These are phyloP conservation scores for Threskiornis aethiopicus DNA, from an alignment of 2,797 vertebrate species.

Conservation along the genomic window DNA sequence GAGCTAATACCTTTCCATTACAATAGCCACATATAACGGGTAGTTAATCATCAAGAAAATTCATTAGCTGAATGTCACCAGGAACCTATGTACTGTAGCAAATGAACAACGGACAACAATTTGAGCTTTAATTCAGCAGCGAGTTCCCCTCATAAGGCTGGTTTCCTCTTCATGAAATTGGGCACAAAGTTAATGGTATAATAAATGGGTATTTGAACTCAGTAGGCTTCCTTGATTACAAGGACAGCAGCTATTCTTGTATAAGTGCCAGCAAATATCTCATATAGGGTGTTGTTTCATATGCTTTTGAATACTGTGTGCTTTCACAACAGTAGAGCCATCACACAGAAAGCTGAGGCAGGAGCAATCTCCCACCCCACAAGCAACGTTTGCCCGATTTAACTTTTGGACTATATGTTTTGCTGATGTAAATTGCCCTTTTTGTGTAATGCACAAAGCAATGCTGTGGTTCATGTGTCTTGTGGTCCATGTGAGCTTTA, in stretches of 20 bases:
- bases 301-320: background rate
- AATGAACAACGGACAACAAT: slow-evolving; percentile 54
- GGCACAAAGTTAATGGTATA: slow-evolving; percentile 34
- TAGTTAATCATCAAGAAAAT: slow-evolving; percentile 79
- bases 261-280: background rate
- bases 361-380: background rate
- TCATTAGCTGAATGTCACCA: slow-evolving; percentile 75
- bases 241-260: background rate
- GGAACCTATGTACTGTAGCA: slow-evolving; percentile 60
- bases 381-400: background rate
- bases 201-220: slow-evolving; percentile 52
- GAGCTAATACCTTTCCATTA: slow-evolving; percentile 49
- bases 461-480: fast-evolving
- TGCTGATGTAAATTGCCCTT: background rate
- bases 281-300: background rate
- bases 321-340: background rate
- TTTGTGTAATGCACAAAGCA: background rate
- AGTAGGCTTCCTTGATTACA: slow-evolving; percentile 10
- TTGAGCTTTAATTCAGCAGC: slow-evolving; percentile 61
- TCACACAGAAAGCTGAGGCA: background rate
- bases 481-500: background rate
- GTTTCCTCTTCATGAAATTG: slow-evolving; percentile 7
- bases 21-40: slow-evolving; percentile 34
- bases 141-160: slow-evolving; percentile 28
- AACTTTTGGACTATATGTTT: background rate